Conservation (phyloP, 2,888 invertebrate species). For the Caradrina clavipalpis region DNA sequence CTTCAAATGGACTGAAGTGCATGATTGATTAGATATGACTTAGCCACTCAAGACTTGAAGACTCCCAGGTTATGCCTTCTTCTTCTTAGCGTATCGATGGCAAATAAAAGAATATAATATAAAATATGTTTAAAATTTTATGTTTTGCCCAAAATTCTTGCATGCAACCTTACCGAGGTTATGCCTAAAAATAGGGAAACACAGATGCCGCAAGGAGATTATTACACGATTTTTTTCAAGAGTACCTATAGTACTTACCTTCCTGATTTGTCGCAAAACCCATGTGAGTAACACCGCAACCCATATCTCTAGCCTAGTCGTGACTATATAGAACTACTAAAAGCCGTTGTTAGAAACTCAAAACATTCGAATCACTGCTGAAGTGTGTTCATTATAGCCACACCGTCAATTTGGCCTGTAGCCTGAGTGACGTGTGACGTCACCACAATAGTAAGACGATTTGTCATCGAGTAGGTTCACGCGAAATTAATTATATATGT, state of each 20-base stretch:
- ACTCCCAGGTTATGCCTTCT: no score
- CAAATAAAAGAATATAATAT: no score
- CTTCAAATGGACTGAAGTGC: no score
- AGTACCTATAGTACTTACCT: no score
- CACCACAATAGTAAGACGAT: constrained; percentile 15
- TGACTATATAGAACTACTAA: constrained; percentile 13
- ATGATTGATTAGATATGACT: no score
- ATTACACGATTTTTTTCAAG: background rate
- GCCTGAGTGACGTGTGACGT: constrained; percentile 12
- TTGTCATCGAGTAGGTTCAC: constrained; percentile 13
- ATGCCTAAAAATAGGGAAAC: no score
- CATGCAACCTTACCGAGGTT: no score
- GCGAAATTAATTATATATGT: constrained; percentile 3
- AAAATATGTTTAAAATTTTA: no score
- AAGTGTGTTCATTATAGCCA: constrained; percentile 19
- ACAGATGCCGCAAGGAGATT: no score
- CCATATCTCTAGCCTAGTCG: background rate
- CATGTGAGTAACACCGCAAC: background rate
- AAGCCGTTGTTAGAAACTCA: constrained; percentile 34
- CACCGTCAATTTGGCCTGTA: constrained; percentile 9
- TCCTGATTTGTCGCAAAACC: background rate
- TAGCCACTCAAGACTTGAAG: no score
- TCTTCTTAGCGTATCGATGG: no score
- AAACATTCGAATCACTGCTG: constrained; percentile 25
- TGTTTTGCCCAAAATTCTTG: no score